A percentile compares a stretch with the other conserved stretches of the same genome.
These are phyloP conservation scores for Microcebus griseorufus DNA, from an alignment of 2,113 vertebrate species.

Conservation along the genomic window DNA sequence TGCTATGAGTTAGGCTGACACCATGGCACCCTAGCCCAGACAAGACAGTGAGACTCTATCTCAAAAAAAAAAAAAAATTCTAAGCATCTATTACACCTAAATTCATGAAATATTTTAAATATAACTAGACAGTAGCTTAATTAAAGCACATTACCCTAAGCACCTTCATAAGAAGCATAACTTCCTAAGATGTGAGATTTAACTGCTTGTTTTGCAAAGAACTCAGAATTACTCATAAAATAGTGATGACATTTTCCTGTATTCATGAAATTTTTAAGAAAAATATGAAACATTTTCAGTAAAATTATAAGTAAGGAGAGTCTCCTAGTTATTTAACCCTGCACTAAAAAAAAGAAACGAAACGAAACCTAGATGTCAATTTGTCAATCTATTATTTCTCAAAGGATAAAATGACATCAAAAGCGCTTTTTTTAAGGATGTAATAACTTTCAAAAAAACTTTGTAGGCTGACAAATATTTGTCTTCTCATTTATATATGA, in stretches of 20 bases:
- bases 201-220: neutral
- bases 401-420: neutral
- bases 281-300: neutral
- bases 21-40: no score
- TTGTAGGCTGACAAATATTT: neutral
- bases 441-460: neutral
- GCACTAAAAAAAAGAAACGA: neutral
- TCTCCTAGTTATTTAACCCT: neutral
- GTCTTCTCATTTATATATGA: neutral
- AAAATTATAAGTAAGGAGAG: neutral
- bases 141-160: conserved; percentile 8
- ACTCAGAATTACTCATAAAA: neutral
- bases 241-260: neutral
- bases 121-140: neutral
- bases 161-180: neutral
- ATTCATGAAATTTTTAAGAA: neutral
- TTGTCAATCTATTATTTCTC: neutral
- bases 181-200: neutral
- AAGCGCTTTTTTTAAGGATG: neutral
- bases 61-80: no score
- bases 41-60: no score
- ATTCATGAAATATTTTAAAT: neutral
- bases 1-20: no score
- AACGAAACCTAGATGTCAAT: neutral
- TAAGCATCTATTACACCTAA: neutral